A percentile compares a stretch with the other conserved stretches of the same genome.
Conservation (phyloP, 1,140 invertebrate species). For the Drosophila novamexicana region DNA sequence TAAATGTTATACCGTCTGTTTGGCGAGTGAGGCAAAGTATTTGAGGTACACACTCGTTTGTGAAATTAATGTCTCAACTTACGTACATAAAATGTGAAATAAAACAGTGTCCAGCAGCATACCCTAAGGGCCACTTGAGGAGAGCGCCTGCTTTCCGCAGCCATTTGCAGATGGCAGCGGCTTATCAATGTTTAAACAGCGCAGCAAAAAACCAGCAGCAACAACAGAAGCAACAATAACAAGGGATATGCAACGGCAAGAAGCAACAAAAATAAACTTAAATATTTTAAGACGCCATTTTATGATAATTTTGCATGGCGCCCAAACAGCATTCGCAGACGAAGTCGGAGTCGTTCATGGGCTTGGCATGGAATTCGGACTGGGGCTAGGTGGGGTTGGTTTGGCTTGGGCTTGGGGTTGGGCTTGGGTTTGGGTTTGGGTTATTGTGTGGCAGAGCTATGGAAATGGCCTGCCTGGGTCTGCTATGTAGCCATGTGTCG, state of each 20-base stretch:
- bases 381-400: background rate
- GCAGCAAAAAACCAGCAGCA: constrained; percentile 37
- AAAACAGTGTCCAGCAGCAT: constrained; percentile 57
- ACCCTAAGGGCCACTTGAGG: background rate
- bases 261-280: constrained; percentile 38
- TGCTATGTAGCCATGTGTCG: constrained; percentile 9
- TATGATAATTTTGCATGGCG: constrained; percentile 44
- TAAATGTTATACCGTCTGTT: background rate
- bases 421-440: background rate
- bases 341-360: background rate
- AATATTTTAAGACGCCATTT: constrained; percentile 54
- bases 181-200: constrained; percentile 78
- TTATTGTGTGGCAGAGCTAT: background rate
- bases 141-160: background rate
- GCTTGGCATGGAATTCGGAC: background rate
- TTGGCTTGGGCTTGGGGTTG: background rate
- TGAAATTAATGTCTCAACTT: constrained; percentile 66
- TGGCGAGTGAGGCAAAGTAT: constrained; percentile 37
- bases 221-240: constrained; percentile 11
- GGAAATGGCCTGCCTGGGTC: background rate
- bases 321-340: background rate
- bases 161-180: constrained; percentile 24
- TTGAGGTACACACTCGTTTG: constrained; percentile 45
- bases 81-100: constrained; percentile 61
- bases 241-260: constrained; percentile 20